Evolutionary conservation across 1,140 invertebrate species (phyloP).

Genomic region (Diuraphis noxia): DNA sequence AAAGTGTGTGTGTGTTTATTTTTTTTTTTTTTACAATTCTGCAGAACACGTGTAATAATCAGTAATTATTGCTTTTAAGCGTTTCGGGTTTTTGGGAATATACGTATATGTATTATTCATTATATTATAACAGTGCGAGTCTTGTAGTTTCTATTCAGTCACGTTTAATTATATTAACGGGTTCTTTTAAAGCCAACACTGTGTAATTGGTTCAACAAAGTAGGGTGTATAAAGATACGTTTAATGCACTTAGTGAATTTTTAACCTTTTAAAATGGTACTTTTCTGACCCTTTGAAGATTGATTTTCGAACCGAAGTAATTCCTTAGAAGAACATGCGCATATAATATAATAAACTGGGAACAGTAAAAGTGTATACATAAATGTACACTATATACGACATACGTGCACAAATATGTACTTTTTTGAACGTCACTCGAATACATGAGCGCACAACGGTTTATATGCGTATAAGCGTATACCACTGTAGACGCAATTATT

Average conservation of each 20-base stretch:
- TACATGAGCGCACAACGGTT: not conserved
- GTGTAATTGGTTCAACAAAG: not conserved
- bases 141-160: not conserved
- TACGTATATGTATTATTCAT: not conserved
- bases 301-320: slow-evolving; percentile 5
- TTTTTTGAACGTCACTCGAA: not conserved
- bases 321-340: not conserved
- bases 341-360: not conserved
- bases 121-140: not conserved
- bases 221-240: not conserved
- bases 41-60: not conserved
- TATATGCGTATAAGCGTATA: not conserved
- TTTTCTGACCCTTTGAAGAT: slow-evolving; percentile 10
- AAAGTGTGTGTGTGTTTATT: not conserved
- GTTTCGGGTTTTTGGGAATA: not conserved
- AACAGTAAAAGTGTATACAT: not conserved
- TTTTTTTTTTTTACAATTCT: not conserved
- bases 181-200: not conserved
- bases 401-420: not conserved
- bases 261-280: not conserved
- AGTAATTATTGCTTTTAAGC: not conserved
- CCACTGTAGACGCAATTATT: not conserved
- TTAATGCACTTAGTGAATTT: slow-evolving; percentile 6
- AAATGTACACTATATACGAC: not conserved
- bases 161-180: not conserved